A percentile compares a stretch with the other conserved stretches of the same genome.
Conservation (phyloP, 1,140 invertebrate genomes). For the Lanistes nyassanus region DNA sequence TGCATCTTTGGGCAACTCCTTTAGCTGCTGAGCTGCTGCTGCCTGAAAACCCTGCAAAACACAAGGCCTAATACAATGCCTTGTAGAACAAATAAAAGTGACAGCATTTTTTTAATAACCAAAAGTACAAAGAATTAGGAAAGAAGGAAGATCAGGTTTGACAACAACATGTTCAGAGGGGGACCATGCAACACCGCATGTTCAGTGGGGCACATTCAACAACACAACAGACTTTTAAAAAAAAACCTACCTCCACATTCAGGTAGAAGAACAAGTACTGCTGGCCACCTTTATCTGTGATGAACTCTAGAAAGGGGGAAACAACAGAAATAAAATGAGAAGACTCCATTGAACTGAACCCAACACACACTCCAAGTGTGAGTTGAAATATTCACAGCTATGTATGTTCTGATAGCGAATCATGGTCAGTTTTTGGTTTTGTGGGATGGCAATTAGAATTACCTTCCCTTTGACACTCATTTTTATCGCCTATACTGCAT, state of each 20-base stretch:
- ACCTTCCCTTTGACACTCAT: too few relatives aligned
- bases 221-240: neutral
- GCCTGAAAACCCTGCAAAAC: slow-evolving; percentile 78
- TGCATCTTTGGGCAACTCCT: slow-evolving; percentile 26
- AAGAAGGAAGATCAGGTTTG: neutral
- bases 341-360: neutral
- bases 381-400: too few relatives aligned
- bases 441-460: too few relatives aligned
- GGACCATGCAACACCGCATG: too few relatives aligned
- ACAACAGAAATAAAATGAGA: neutral
- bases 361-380: neutral
- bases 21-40: slow-evolving; percentile 75
- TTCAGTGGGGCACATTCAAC: neutral
- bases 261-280: slow-evolving; percentile 85
- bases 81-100: neutral
- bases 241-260: slow-evolving; percentile 78
- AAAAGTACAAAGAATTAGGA: neutral
- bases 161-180: too few relatives aligned
- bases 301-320: slow-evolving; percentile 73
- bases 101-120: too few relatives aligned
- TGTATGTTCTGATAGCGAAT: too few relatives aligned
- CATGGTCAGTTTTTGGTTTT: too few relatives aligned
- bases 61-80: slow-evolving; percentile 1
- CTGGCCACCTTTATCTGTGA: slow-evolving; percentile 78
- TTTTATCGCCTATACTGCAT: too few relatives aligned